A percentile compares a stretch with the other conserved stretches of the same genome.
These are phyloP conservation scores for Rhagium mordax DNA, from an alignment of 2,888 invertebrate genomes.

Conservation along the genomic window DNA sequence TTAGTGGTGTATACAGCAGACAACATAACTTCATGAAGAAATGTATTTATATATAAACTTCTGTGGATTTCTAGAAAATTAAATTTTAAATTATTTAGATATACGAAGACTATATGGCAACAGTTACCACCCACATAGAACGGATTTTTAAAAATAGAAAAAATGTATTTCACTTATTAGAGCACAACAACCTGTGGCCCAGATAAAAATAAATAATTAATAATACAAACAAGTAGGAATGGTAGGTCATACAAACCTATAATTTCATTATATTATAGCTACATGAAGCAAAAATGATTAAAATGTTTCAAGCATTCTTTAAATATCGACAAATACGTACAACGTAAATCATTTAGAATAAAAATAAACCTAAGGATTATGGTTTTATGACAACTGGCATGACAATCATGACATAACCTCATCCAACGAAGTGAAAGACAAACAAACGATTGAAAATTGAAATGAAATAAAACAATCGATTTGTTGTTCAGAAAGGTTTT, in stretches of 20 bases:
- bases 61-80: too few relatives aligned
- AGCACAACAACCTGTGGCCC: conserved; percentile 29
- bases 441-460: too few relatives aligned
- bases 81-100: too few relatives aligned
- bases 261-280: not conserved
- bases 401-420: too few relatives aligned
- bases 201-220: conserved; percentile 7
- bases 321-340: not conserved
- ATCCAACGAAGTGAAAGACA: too few relatives aligned
- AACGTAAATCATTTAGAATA: not conserved
- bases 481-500: too few relatives aligned
- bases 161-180: not conserved
- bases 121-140: not conserved
- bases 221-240: not conserved
- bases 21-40: too few relatives aligned
- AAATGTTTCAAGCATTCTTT: not conserved
- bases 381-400: not conserved
- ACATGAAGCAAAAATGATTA: not conserved
- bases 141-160: conserved; percentile 29
- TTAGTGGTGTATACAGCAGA: too few relatives aligned
- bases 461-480: too few relatives aligned
- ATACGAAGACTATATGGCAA: not conserved
- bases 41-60: too few relatives aligned
- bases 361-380: too few relatives aligned
- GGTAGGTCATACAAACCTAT: too few relatives aligned